A percentile compares a stretch with the other conserved stretches of the same genome.
Conservation (phyloP, 2,888 invertebrate species). For the Ornithoptera alexandrae region DNA sequence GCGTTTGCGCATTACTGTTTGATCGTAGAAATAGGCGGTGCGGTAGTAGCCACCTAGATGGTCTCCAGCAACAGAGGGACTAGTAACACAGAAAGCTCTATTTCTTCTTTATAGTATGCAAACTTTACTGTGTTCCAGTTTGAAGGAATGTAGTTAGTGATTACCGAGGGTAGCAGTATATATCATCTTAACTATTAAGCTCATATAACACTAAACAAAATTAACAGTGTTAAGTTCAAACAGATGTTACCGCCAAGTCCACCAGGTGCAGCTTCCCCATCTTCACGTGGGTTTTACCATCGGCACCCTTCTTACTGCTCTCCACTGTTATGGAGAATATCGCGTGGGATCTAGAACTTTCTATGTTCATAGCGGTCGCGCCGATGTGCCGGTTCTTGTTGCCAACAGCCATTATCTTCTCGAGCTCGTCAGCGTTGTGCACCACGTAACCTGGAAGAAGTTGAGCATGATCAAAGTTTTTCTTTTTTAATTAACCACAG, state of each 20-base stretch:
- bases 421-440: conserved; percentile 96
- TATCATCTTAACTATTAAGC: too few relatives aligned
- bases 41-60: too few relatives aligned
- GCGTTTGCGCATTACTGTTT: too few relatives aligned
- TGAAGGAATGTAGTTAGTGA: too few relatives aligned
- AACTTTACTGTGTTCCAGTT: too few relatives aligned
- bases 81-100: too few relatives aligned
- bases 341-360: conserved; percentile 97
- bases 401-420: conserved; percentile 96
- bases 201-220: too few relatives aligned
- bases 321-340: conserved; percentile 99
- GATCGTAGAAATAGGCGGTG: too few relatives aligned
- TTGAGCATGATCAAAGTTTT: neutral
- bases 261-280: conserved; percentile 99
- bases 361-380: conserved; percentile 98
- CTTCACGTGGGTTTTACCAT: conserved; percentile 92
- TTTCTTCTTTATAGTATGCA: too few relatives aligned
- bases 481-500: too few relatives aligned
- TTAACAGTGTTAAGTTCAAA: neutral
- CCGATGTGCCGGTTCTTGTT: conserved; percentile 91
- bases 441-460: conserved; percentile 91
- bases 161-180: too few relatives aligned
- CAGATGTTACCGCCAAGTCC: conserved; percentile 90
- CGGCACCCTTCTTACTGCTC: conserved; percentile 90
- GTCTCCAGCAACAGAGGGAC: too few relatives aligned